Base-by-base conservation (phyloP, 1,140 invertebrate species). In the Caenorhabditis briggsae region DNA sequence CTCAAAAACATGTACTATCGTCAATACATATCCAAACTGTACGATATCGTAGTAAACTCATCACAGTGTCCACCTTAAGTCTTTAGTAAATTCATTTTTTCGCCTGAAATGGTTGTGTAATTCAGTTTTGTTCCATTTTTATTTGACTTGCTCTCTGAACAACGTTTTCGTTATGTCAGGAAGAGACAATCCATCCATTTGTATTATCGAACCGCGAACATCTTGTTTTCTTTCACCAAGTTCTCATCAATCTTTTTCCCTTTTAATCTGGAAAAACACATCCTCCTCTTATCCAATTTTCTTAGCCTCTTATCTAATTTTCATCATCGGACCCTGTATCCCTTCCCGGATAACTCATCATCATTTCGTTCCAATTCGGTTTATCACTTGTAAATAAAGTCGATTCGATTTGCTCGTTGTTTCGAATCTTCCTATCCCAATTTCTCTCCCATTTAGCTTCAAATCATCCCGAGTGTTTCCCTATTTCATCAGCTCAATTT, bases 1-100 rank as follows among this genome's bases (percentile, higher is more conserved):
- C n/a, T 50, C 70, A 53, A 23, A 46, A 53, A 23, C 70, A 78
- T 78, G 70, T 78, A 78, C 70, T 78, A 78, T 78, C 70, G 70
- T 20, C 43, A 53, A 78, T 11, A 41, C 25, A 50, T 78, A 16
- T 78, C 70, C 70, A 78, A 50, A 3, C 46, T 78, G 70, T 78
- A 78, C 46, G 70, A 78, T 78, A 50, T 18, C 70, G 6, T 12
- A 33, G 33, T 33, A 33, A 33, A 33, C 33, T 33, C 33, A 33
- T 33, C 33, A 33, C 33, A 33, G 12, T 58, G 7, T 58, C 56
- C 18, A 18, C 14, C 14, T 25, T 8, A 11, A 41, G 1, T 18
- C n/a, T 33, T 41, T 25, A 25, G 25, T 20, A 33, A 12, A n/a
- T 41, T 64, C 61, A 18, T 70, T 46, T 70, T 46, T 70, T 18